Evolutionary conservation across 2,888 invertebrate species (phyloP), one percentile per base, ranked within the genome.

Genomic region (Hydrotaea cyrtoneurina): DNA sequence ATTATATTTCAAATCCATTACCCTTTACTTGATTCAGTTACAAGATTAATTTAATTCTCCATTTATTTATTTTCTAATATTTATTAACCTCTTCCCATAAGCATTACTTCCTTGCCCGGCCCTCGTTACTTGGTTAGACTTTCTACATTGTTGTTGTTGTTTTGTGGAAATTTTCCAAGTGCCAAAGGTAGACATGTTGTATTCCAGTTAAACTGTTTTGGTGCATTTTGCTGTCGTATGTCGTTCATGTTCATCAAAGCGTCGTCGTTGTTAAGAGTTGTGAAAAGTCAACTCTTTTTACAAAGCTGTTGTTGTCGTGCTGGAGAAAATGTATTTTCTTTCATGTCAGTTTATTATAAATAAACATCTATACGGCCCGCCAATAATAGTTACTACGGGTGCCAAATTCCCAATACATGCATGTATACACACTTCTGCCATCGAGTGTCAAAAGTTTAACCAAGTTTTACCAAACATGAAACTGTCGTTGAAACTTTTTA

Each of bases 301-400:
- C 85, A 85, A 85, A 85, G 74, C 74, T 82, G 82, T 74, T 85
- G 79, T 74, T 85, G 77, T 85, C 85, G 82, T 85, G 85, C 62
- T 74, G 74, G 46, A 77, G 82, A 82, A 79, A 85, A 85, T 77
- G 76, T 85, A 79, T 69, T 82, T 80, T 82, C 39, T 31, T 31
- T 31, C 82, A 80, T 80, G 82, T 80, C 74, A 82, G 62, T 77
- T 77, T 69, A 80, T 80, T 82, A 74, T 62, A 77, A 74, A 80
- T 80, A 80, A 82, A 82, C 72, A 84, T 81, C 66, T 78, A 78
- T 72, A 84, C 78, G 36, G 78, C 50, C 50, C 71, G 64, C 46
- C 59, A 62, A 36, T 62, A 31, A 13, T 10, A 39, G 31, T n/a
- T 43, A 53, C 26, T 69, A 23, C 31, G 10, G 31, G 69, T 69